Base-by-base conservation (phyloP, 2,113 vertebrate species). In the Anhinga rufa region DNA sequence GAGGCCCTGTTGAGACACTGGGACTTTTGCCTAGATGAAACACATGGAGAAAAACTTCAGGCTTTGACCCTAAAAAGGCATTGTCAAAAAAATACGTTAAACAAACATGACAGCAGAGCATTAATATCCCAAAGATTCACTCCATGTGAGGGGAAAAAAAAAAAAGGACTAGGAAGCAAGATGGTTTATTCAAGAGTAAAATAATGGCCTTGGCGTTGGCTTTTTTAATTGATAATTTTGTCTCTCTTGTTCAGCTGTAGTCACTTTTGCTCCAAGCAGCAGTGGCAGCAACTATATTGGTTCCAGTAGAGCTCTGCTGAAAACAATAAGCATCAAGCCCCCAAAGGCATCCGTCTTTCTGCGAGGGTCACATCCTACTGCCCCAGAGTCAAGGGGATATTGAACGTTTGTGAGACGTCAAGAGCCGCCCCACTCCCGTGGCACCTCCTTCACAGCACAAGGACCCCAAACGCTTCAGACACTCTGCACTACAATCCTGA, bases 31-130 rank as follows among this genome's bases (percentile, higher is more conserved):
- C 87, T 58, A 78, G 61, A 51, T 64, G 81, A 92, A 96, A 93
- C 84, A 87, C 92, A 91, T 42, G 70, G 57, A 92, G 86, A 89
- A 89, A 89, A 96, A 88, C 83, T 84, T 94, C 77, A 95, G 84
- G 91, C 91, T 96, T 72, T 66, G 14, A 92, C 86, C 93, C 86
- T 92, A 94, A 84, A 96, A 93, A 96, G 89, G 88, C 92, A 95
- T 42, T 87, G 88, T 93, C 83, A 91, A 86, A 94, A 95, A 94
- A 91, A 68, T 42, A 66, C 4, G 78, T 85, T 93, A 95, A 96
- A 93, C 83, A 90, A 93, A 95, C 90, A 86, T 75, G 86, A 86
- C 91, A 95, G 80, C 10, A 1, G 42, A 93, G 69, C 80, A 92
- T 92, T 94, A 93, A 86, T 91, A 93, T 68, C 95, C 88, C 88